Evolutionary conservation across 2,888 invertebrate species (phyloP), one percentile per base, ranked within the genome.

Genomic region (Lasioglossum morio): DNA sequence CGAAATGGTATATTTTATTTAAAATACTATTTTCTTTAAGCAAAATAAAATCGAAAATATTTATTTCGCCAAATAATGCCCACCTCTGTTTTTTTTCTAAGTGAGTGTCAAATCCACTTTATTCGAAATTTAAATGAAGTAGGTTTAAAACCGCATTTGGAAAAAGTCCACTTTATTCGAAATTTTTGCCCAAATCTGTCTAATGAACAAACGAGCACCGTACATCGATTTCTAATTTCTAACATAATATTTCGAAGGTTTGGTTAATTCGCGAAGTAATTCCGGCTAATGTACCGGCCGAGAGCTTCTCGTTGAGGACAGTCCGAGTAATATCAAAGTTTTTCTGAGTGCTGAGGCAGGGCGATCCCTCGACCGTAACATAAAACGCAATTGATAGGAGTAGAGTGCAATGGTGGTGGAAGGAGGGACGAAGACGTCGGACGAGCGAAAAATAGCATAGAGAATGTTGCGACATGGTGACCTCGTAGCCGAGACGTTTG

Each of bases 401-500:
- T 30, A 72, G 43, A 77, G 48, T 14, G 48, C 14, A 77, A 66
- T 10, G 43, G 23, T 8, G n/a, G 40, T 19, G 43, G 63, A 46
- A 57, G 19, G 77, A 73, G 23, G 60, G 57, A 30, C 72, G 72
- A 63, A 83, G 72, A 75, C 34, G n/a, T 34, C 14, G 75, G 63
- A 79, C 81, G 86, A 82, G 82, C 83, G 86, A 82, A 82, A 87
- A 86, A 85, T 80, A 89, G 86, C 86, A 77, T 69, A 53, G 72
- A 63, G 57, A 48, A 86, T 86, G 73, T 91, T 87, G 87, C 89
- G 90, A 88, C 90, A 90, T 83, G 27, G 85, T 85, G 85, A 91
- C 90, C 90, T 90, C 90, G 90, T 91, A 87, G 84, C 81, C 81
- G 79, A 88, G 81, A 79, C 84, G 84, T 90, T 90, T 90, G 87